Base-by-base conservation (phyloP, 1,140 invertebrate genomes). In the Pinna nobilis region DNA sequence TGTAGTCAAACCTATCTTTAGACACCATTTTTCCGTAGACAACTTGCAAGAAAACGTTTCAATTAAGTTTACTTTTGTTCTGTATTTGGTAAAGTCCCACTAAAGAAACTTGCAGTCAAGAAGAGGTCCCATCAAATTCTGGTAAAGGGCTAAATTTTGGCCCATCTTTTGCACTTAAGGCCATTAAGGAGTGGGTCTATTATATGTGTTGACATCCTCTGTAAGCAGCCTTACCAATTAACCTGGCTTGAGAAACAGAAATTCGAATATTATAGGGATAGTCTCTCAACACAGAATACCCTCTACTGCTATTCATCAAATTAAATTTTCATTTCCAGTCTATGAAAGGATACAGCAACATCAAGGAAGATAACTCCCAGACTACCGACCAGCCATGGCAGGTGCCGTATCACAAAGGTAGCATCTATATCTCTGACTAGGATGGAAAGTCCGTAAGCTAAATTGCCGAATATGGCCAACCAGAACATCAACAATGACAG, bases 311-410 rank as follows among this genome's bases (percentile, higher is more conserved):
- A 20, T 20, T 47, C 4, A 47, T 20, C 41, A 18, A 1, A 47
- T 13, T 47, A 13, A 4, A 1, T 1, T 47, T 47, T 13, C 4
- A 53, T 53, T 53, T 53, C n/a, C n/a, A n/a, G 50, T 15, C 20
- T 32, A 35, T 37, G 7, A 63, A 83, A 85, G 82, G 83, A 85
- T 85, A 86, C 85, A 78, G 78, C 70, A 20, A 59, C 13, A 76
- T 86, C 85, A 28, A 86, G 68, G 25, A 77, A 63, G 33, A 86
- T 76, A 67, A 86, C 79, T 44, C 85, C 85, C 2, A 85, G 76
- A 74, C 83, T 85, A 0, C 85, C 85, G 7, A 84, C 61, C 28
- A 86, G 55, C 83, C 83, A 85, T 15, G 83, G 83, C 13, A 83
- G 50, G 64, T 85, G 83, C 49, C 70, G 65, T 1, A 84, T 32